Base-by-base conservation (phyloP, 2,113 vertebrate species). In the Osmerus mordax region DNA sequence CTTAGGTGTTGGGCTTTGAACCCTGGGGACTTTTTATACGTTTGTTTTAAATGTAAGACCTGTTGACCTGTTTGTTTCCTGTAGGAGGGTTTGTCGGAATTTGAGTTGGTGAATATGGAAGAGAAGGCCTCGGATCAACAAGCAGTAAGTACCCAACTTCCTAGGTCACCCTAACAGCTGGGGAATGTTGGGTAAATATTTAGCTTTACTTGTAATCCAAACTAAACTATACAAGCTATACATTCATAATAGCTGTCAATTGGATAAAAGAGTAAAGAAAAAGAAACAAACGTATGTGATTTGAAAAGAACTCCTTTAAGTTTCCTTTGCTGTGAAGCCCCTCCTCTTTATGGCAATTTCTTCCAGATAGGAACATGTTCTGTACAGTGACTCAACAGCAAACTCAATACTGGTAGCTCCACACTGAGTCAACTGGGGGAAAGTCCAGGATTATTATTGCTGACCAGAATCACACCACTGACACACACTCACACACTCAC, bases 21-120 rank as follows among this genome's bases (percentile, higher is more conserved):
- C 12, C 19, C 19, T n/a, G 12, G 56, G 25, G 60, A 23, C 64
- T 21, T 51, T n/a, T 51, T 13, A 7, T 23, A 19, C 41, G 12
- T 66, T 25, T 62, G 60, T 23, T 62, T 29, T 62, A 7, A 62
- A 62, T 28, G 19, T 23, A 14, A 25, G 60, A 21, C 21, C 11
- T 61, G 11, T 28, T 66, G 29, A 60, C 16, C 56, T 23, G 16
- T 62, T 68, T 72, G 63, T 51, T 78, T 16, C 80, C 66, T 66
- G 23, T 87, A 99, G 97, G 94, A 94, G 63, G 84, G 91, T 19
- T 94, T 93, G 5, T 94, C 94, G 0, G 96, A 98, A 82, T 97
- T 96, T 25, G 94, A 99, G 78, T 84, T 95, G 0, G 90, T 95
- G 7, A 80, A 93, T 32, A 54, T 91, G 0, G 92, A 95, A 41